These are phyloP conservation scores for Dreissena rostriformis DNA, from an alignment of 1,140 invertebrate species.

Conservation along the genomic window DNA sequence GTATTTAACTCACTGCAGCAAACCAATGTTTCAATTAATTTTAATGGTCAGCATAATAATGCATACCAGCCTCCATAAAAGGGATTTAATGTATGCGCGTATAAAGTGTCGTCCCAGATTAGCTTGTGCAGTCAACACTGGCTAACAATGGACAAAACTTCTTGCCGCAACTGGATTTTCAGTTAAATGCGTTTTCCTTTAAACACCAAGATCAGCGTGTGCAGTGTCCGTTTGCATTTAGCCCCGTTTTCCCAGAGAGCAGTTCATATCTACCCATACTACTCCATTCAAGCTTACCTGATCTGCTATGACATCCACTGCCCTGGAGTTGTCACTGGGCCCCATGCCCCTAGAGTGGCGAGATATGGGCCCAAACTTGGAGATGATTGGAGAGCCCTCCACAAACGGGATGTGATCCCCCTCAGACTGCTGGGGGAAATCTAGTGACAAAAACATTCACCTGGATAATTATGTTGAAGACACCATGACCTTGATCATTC, in stretches of 20 bases:
- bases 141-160: background rate
- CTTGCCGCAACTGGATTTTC: background rate
- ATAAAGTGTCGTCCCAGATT: no score
- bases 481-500: no score
- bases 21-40: no score
- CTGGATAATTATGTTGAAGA: no score
- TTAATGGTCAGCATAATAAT: no score
- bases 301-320: slow-evolving; percentile 28
- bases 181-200: no score
- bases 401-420: slow-evolving; percentile 52
- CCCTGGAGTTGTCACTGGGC: background rate
- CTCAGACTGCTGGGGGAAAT: background rate
- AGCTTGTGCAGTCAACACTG: no score
- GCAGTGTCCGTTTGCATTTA: background rate
- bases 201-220: background rate
- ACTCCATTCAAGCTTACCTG: slow-evolving; percentile 17
- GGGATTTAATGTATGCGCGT: no score
- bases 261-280: no score
- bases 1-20: no score
- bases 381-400: slow-evolving; percentile 46
- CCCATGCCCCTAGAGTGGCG: background rate
- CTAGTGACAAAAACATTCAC: background rate
- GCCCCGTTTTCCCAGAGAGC: no score
- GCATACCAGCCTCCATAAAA: no score
- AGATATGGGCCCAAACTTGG: slow-evolving; percentile 47